Conservation (phyloP, 2,797 vertebrate species). For the Cirrhinus molitorella region DNA sequence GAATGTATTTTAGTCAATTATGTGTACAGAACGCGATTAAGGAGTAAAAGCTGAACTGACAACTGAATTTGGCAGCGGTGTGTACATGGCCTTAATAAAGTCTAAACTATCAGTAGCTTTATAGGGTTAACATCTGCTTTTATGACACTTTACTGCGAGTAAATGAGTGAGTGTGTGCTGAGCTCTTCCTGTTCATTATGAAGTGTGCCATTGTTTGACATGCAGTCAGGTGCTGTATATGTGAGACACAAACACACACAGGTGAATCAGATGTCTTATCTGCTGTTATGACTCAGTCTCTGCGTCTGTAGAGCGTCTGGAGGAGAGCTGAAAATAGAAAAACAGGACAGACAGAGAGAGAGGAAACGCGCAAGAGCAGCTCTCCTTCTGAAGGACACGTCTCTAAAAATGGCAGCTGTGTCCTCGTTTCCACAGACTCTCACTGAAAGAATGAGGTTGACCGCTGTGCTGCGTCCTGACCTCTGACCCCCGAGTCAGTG, state of each 20-base stretch:
- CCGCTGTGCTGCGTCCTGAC: neutral
- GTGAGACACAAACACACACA: constrained; percentile 1
- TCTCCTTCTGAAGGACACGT: constrained; percentile 17
- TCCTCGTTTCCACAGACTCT: neutral
- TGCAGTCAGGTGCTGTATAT: neutral
- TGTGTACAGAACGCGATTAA: too few species aligned
- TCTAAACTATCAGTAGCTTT: neutral
- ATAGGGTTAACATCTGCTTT: neutral
- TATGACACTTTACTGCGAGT: neutral
- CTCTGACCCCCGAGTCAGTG: neutral
- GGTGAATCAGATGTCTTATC: constrained; percentile 18
- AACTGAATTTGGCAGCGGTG: too few species aligned
- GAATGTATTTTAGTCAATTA: too few species aligned
- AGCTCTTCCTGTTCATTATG: neutral
- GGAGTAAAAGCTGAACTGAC: too few species aligned
- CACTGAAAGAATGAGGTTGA: constrained; percentile 4
- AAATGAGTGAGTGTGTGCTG: neutral
- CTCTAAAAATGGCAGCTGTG: constrained; percentile 16
- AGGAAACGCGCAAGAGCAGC: neutral
- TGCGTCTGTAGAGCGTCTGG: constrained; percentile 20
- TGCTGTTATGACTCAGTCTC: constrained; percentile 17
- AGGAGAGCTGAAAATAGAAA: constrained; percentile 29
- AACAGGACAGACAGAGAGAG: neutral
- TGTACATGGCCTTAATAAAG: too few species aligned
- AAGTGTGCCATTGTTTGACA: constrained; percentile 22